Percentiles rank a stretch among this genome's conserved stretches.
Conservation (phyloP, 2,797 vertebrate species). For the Pyrocephalus nanus region DNA sequence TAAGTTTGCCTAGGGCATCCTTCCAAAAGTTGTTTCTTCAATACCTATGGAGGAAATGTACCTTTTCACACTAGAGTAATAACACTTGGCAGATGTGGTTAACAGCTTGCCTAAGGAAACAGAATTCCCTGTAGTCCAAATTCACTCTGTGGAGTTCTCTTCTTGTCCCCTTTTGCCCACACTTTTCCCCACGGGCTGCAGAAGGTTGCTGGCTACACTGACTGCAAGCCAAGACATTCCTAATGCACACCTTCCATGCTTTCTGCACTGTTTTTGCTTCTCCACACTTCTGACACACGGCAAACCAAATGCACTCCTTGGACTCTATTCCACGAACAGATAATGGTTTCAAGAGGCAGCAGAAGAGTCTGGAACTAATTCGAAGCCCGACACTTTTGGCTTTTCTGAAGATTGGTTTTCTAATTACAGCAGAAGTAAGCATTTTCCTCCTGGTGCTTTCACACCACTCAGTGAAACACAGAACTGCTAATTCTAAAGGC, state of each 20-base stretch:
- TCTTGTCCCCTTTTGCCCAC: background rate
- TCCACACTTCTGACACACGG: background rate
- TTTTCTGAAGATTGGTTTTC: constrained; percentile 25
- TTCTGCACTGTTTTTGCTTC: background rate
- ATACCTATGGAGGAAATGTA: background rate
- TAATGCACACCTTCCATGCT: background rate
- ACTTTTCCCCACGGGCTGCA: background rate
- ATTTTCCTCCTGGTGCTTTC: background rate
- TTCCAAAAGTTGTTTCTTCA: background rate
- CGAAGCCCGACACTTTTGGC: background rate
- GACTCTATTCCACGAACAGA: background rate
- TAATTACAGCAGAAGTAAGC: constrained; percentile 22
- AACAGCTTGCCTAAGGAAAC: background rate
- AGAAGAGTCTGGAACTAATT: constrained; percentile 22
- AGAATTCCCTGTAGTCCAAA: background rate
- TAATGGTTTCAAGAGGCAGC: constrained; percentile 13
- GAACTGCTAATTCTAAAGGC: background rate
- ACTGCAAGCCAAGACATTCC: background rate
- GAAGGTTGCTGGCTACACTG: background rate
- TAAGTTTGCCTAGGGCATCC: background rate
- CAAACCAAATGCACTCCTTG: background rate
- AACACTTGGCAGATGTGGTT: background rate
- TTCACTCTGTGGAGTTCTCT: background rate
- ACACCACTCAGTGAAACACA: background rate
- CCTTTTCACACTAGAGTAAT: background rate